Percentiles rank a stretch among this genome's conserved stretches.
Conservation (phyloP, 2,113 vertebrate genomes). For the Chlamydotis undulata region DNA sequence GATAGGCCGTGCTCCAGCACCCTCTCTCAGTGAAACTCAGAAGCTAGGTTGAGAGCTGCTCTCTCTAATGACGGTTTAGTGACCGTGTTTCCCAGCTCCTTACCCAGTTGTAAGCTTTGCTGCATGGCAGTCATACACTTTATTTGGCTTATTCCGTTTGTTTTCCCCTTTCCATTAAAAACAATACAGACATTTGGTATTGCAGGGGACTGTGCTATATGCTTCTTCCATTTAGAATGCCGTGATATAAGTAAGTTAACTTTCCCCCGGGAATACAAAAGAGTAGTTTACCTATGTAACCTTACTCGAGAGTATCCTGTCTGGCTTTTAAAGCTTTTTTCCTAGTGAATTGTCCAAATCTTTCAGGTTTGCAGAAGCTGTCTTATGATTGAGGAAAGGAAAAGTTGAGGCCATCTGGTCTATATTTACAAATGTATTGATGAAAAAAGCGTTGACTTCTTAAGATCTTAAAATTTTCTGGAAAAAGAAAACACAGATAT, state of each 20-base stretch:
- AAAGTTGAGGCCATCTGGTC: not conserved
- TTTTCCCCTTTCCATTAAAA: not conserved
- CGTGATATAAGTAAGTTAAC: not conserved
- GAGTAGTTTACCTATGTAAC: not conserved
- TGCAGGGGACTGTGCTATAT: not conserved
- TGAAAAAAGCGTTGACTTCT: not conserved
- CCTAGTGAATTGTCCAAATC: not conserved
- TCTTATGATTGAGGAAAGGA: not conserved
- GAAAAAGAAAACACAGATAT: not conserved
- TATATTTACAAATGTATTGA: not conserved
- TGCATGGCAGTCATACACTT: not conserved
- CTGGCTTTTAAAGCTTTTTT: not conserved
- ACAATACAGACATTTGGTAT: not conserved
- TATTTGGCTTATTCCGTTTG: not conserved
- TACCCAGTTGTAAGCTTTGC: not conserved
- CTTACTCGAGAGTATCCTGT: not conserved
- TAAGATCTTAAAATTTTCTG: not conserved
- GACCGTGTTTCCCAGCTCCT: not conserved
- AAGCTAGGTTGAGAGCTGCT: not conserved
- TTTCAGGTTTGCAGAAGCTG: not conserved
- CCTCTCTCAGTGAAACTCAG: not conserved
- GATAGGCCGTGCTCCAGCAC: not conserved
- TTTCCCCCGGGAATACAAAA: not conserved
- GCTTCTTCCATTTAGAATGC: not conserved
- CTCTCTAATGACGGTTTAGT: not conserved